These are phyloP conservation scores for Lasioglossum leucozonium DNA, from an alignment of 2,888 invertebrate species.

Conservation along the genomic window DNA sequence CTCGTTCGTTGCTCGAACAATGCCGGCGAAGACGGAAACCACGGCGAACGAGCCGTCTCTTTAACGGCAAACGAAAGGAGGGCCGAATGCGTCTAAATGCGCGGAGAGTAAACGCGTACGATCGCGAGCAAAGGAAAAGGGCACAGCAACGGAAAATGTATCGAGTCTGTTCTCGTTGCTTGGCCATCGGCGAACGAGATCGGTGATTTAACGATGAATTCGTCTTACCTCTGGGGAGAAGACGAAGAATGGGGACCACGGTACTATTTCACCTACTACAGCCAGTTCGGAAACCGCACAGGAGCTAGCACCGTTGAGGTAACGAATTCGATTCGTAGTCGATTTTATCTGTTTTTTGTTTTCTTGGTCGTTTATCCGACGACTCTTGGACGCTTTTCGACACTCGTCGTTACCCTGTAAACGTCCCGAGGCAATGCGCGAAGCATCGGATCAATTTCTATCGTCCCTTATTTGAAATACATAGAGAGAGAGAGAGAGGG, in stretches of 20 bases:
- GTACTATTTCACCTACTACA: constrained; percentile 87
- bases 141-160: background rate
- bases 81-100: background rate
- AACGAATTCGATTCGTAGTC: constrained; percentile 17
- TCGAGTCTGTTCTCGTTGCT: background rate
- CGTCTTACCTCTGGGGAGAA: constrained; percentile 86
- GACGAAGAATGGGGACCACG: constrained; percentile 86
- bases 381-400: background rate
- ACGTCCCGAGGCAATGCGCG: background rate
- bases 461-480: background rate
- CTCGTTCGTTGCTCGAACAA: background rate
- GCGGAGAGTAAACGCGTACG: background rate
- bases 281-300: constrained; percentile 85
- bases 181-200: background rate
- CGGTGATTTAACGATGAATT: constrained; percentile 78
- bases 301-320: constrained; percentile 83
- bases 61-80: background rate
- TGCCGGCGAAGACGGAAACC: background rate
- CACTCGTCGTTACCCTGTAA: background rate
- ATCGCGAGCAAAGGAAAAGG: background rate
- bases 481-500: background rate
- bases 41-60: background rate
- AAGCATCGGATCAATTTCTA: background rate
- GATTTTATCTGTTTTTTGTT: background rate
- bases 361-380: background rate